A percentile compares a stretch with the other conserved stretches of the same genome.
Evolutionary conservation across 2,113 vertebrate genomes (phyloP).

Genomic region (Myrmecophaga tridactyla): DNA sequence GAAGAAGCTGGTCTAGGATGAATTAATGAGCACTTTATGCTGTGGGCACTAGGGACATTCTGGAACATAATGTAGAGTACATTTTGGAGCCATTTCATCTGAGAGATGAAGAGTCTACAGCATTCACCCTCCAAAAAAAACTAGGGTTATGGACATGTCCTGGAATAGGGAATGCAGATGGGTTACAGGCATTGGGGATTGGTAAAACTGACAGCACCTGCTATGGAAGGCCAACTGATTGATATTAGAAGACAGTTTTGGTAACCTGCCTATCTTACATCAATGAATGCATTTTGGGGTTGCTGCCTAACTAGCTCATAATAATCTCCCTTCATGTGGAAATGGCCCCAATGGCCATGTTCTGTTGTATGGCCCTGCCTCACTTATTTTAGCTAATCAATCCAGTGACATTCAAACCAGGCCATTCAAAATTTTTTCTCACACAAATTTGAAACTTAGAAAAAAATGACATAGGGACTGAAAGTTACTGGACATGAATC

Average conservation of each 20-base stretch:
- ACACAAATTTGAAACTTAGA: neutral
- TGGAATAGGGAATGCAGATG: neutral
- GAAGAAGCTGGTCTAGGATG: neutral
- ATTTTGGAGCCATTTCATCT: neutral
- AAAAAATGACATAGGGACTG: neutral
- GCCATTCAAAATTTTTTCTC: neutral
- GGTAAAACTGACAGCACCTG: neutral
- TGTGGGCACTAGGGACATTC: neutral
- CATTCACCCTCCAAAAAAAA: neutral
- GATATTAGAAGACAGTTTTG: neutral
- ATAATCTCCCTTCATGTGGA: neutral
- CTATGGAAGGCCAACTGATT: neutral
- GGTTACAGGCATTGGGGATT: neutral
- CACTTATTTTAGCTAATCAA: neutral
- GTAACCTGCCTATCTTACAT: neutral
- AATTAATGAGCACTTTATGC: neutral
- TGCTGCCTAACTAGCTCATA: neutral
- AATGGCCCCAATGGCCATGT: neutral
- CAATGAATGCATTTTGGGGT: neutral
- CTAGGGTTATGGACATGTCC: fast-evolving
- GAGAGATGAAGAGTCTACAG: neutral
- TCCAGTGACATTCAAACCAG: neutral
- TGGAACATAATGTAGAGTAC: neutral
- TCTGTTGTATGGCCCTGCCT: neutral
- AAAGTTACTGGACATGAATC: neutral